Evolutionary conservation across 2,797 vertebrate genomes (phyloP).

Genomic region (Rhincodon typus): DNA sequence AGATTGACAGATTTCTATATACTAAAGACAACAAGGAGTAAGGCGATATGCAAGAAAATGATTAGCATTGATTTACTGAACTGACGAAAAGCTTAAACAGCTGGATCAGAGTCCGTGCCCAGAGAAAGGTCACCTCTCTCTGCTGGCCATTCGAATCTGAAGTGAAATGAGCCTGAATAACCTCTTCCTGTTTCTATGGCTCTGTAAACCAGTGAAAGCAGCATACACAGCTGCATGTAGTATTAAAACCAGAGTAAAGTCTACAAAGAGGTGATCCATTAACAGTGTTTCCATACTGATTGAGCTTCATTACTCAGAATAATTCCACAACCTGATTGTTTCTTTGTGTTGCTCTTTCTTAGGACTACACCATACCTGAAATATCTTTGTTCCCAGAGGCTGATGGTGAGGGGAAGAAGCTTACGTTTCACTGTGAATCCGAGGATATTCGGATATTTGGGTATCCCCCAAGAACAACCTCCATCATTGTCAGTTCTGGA

Average conservation of each 20-base stretch:
- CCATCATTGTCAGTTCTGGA: slow-evolving; percentile 79
- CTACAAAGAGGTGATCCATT: no score
- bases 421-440: slow-evolving; percentile 67
- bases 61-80: neutral
- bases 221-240: neutral
- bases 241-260: neutral
- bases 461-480: slow-evolving; percentile 70
- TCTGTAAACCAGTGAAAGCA: neutral
- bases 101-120: neutral
- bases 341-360: slow-evolving; percentile 19
- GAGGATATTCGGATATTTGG: slow-evolving; percentile 67
- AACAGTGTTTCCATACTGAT: neutral
- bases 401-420: slow-evolving; percentile 72
- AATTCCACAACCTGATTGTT: neutral
- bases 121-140: neutral
- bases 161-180: neutral
- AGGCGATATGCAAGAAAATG: neutral
- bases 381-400: slow-evolving; percentile 78
- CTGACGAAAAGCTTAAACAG: neutral
- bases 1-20: neutral
- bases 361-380: slow-evolving; percentile 80
- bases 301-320: neutral
- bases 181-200: neutral
- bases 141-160: neutral
- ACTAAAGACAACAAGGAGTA: no score